A percentile compares a stretch with the other conserved stretches of the same genome.
phyloP scores from a whole-genome alignment of 2,113 vertebrate species.

The Oncorhynchus kisutch region DNA sequence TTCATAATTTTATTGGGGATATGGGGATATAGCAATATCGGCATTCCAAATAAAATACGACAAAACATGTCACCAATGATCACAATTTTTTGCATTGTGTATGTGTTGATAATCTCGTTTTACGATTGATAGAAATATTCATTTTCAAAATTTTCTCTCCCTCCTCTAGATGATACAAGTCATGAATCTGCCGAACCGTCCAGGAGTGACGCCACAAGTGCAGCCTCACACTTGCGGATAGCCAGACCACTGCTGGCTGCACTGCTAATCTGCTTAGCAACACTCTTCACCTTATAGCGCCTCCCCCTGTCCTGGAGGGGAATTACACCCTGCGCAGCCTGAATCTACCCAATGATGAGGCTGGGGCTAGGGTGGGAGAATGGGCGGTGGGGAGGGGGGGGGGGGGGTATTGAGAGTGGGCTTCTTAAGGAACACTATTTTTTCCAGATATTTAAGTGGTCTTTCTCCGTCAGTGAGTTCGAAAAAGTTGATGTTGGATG shows the following conservation, averaged over 20 bases:
- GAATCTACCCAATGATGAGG: slow-evolving; percentile 71
- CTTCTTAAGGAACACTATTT: slow-evolving; percentile 82
- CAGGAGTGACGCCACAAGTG: slow-evolving; percentile 83
- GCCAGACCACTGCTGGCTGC: slow-evolving; percentile 81
- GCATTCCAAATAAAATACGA: not conserved
- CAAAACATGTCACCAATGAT: not conserved
- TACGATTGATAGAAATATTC: not conserved
- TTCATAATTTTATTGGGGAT: not conserved
- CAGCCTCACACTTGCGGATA: slow-evolving; percentile 82
- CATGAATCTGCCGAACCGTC: slow-evolving; percentile 95
- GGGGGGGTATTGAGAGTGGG: slow-evolving; percentile 65
- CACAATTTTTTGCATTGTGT: not conserved
- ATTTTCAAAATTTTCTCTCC: not conserved
- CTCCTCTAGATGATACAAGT: slow-evolving; percentile 87
- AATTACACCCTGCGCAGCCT: slow-evolving; percentile 72
- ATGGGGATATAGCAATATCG: not conserved
- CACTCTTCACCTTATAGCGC: slow-evolving; percentile 96
- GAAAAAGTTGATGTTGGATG: slow-evolving; percentile 78
- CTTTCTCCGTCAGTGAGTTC: slow-evolving; percentile 74
- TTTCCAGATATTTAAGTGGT: slow-evolving; percentile 89
- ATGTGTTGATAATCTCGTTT: not conserved
- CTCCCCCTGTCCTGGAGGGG: slow-evolving; percentile 80
- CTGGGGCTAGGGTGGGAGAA: slow-evolving; percentile 60
- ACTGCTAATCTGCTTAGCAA: slow-evolving; percentile 83
- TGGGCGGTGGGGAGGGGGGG: slow-evolving; percentile 48